phyloP scores from a whole-genome alignment of 2,797 vertebrate genomes.

The Dallia pectoralis region DNA sequence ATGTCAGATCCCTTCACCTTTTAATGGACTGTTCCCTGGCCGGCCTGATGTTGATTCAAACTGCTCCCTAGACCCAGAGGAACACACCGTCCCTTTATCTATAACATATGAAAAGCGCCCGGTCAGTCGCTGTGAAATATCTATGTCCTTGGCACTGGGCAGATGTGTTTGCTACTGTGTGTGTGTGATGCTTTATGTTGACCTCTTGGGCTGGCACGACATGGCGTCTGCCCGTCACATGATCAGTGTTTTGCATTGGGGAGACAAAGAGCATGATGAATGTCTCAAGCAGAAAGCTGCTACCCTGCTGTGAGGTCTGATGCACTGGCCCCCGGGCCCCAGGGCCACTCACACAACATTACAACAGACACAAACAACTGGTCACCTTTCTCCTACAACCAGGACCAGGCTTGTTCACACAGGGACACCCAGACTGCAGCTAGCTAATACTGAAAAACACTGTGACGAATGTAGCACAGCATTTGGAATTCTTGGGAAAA shows the following conservation, averaged over 20 bases:
- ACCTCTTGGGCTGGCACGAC: slow-evolving; percentile 31
- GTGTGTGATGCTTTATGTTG: slow-evolving; percentile 38
- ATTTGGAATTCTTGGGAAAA: not conserved
- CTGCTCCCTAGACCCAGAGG: not conserved
- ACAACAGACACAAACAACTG: slow-evolving; percentile 11
- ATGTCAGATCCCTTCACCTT: slow-evolving; percentile 76
- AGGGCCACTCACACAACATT: slow-evolving; percentile 8
- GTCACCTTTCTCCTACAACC: not conserved
- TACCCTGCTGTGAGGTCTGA: not conserved
- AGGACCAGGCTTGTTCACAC: not conserved
- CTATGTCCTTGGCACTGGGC: slow-evolving; percentile 70
- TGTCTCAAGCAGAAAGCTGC: slow-evolving; percentile 31
- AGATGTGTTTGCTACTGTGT: slow-evolving; percentile 2
- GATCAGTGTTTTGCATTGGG: slow-evolving; percentile 35
- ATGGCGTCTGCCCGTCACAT: slow-evolving; percentile 25
- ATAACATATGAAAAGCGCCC: slow-evolving; percentile 54
- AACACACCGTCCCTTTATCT: slow-evolving; percentile 35
- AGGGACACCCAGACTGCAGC: not conserved
- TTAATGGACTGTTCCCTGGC: slow-evolving; percentile 77
- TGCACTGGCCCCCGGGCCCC: not conserved
- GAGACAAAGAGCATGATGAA: slow-evolving; percentile 46
- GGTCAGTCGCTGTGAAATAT: slow-evolving; percentile 60
- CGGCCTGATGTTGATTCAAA: slow-evolving; percentile 66
- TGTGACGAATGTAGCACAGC: too few species aligned
- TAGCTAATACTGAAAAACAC: not conserved